Evolutionary conservation across 2,888 invertebrate genomes (phyloP).

Genomic region (Ophion obscuratus): DNA sequence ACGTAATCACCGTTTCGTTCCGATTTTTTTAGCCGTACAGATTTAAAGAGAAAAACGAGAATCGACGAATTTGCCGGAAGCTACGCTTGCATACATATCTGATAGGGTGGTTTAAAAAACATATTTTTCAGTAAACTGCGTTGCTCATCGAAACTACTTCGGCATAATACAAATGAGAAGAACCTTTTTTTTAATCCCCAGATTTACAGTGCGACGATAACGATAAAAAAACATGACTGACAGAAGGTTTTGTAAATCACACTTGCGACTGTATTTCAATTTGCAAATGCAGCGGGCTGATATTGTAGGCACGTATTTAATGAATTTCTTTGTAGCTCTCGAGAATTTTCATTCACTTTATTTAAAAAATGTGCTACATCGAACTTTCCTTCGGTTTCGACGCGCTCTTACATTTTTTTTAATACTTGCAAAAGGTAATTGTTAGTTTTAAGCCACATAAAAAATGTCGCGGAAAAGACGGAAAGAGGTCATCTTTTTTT

Average conservation of each 20-base stretch:
- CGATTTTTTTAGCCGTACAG: not conserved
- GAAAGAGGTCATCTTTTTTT: not conserved
- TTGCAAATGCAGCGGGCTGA: not conserved
- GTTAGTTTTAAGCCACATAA: not conserved
- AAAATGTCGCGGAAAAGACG: not conserved
- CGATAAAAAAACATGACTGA: too few species aligned
- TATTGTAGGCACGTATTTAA: not conserved
- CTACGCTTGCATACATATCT: not conserved
- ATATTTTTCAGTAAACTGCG: not conserved
- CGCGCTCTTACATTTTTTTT: not conserved
- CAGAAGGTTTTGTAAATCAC: not conserved
- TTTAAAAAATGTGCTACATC: too few species aligned
- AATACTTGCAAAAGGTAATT: not conserved
- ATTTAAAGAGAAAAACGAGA: constrained; percentile 37
- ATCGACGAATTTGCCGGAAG: constrained; percentile 45
- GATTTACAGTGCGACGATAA: not conserved
- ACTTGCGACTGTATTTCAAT: not conserved
- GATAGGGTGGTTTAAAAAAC: constrained; percentile 12
- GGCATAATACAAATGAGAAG: not conserved
- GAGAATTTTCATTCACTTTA: not conserved
- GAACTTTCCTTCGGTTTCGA: not conserved
- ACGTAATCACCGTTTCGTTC: constrained; percentile 23
- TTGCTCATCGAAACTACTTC: not conserved
- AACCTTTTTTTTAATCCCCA: not conserved
- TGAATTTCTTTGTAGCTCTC: not conserved